Evolutionary conservation across 2,888 invertebrate genomes (phyloP), one percentile per base, ranked within the genome.

Genomic region (Sesia bembeciformis): DNA sequence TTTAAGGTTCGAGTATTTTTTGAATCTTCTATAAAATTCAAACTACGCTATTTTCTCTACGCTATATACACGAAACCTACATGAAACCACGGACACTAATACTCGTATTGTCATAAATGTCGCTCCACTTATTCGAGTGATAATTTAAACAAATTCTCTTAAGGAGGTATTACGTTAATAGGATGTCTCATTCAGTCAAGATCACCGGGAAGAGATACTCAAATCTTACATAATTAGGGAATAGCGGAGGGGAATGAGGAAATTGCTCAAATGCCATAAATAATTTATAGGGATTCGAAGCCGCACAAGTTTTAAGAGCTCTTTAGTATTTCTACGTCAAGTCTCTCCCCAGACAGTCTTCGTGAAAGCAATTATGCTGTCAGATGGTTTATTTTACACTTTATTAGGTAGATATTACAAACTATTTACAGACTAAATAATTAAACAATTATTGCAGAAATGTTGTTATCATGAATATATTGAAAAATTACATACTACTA

Each of bases 201-300:
- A 77, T 76, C 74, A 72, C 70, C 66, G 65, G 39, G 5, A 73
- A 40, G 67, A 72, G 76, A 72, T 74, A 68, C 76, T 78, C 66
- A 68, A 78, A 73, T 76, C 73, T 76, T 75, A 74, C 72, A 76
- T 81, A 83, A 85, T 84, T 78, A 84, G 72, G 65, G 65, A 64
- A 68, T 67, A 58, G 64, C 61, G 60, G 65, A 65, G 61, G 64
- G 62, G 72, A 74, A 72, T 74, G 72, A 76, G 76, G 72, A 75
- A 77, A 81, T 77, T 79, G 72, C 73, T 78, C 74, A 74, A 79
- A 81, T 78, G 72, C 71, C 75, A 84, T 85, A 82, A 84, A 85
- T 84, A 76, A 84, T 84, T 85, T 83, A 84, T 84, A 74, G 69
- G 71, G 76, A 70, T 80, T 81, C 74, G 68, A 76, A 79, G 76